Conservation (phyloP, 2,888 invertebrate species). For the Meiosimyza platycephala region DNA sequence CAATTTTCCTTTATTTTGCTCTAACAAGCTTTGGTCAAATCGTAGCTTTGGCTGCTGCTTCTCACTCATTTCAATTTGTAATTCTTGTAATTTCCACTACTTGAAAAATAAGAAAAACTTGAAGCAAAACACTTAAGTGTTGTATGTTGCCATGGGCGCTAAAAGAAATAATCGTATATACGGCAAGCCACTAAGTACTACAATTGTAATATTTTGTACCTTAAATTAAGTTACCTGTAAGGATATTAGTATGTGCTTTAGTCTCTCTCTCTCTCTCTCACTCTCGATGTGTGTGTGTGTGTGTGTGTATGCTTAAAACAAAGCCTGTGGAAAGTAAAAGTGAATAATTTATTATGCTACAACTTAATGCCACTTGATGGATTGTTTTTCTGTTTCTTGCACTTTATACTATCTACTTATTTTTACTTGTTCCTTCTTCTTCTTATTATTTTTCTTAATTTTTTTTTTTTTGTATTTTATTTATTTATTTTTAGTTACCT, state of each 20-base stretch:
- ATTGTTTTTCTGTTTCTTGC: slow-evolving; percentile 31
- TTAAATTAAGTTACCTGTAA: too few relatives aligned
- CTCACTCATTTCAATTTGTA: too few relatives aligned
- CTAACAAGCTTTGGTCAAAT: too few relatives aligned
- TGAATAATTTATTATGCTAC: slow-evolving; percentile 38
- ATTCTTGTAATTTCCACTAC: too few relatives aligned
- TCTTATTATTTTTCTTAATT: slow-evolving; percentile 9
- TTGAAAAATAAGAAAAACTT: too few relatives aligned
- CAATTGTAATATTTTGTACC: too few relatives aligned
- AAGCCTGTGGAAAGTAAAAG: slow-evolving; percentile 18
- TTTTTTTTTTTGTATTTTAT: slow-evolving; percentile 7
- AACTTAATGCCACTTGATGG: slow-evolving; percentile 42
- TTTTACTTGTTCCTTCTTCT: slow-evolving; percentile 2
- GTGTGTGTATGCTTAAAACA: neutral
- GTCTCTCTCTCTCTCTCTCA: neutral
- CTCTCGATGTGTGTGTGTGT: neutral
- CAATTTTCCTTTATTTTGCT: too few relatives aligned
- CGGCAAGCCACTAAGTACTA: too few relatives aligned
- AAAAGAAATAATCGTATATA: too few relatives aligned
- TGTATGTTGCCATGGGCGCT: too few relatives aligned
- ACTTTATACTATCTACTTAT: slow-evolving; percentile 5
- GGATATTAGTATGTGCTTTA: neutral
- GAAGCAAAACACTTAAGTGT: too few relatives aligned
- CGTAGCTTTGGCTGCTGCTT: too few relatives aligned
- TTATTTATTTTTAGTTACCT: slow-evolving; percentile 4